phyloP scores from a whole-genome alignment of 2,888 invertebrate genomes.

The Ormyrus rosae region DNA sequence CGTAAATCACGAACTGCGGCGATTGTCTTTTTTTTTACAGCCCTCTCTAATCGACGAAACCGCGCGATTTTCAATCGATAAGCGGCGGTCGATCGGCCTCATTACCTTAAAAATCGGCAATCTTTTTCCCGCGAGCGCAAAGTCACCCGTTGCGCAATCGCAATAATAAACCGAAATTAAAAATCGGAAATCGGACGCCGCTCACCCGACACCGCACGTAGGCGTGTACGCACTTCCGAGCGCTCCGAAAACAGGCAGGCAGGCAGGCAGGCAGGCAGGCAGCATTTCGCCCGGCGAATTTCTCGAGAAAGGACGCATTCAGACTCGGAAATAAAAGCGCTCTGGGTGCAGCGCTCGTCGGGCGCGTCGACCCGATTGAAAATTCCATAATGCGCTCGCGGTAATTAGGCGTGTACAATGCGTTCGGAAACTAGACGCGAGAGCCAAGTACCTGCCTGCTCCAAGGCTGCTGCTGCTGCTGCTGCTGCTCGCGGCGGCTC shows the following conservation, averaged over 20 bases:
- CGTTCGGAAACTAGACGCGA: not conserved
- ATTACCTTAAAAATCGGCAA: too few species aligned
- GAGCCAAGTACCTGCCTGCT: slow-evolving; percentile 36
- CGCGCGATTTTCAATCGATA: too few species aligned
- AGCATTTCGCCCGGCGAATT: too few species aligned
- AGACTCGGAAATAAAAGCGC: not conserved
- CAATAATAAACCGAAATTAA: not conserved
- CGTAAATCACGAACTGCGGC: too few species aligned
- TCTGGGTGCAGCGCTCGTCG: slow-evolving; percentile 25
- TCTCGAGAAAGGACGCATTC: too few species aligned
- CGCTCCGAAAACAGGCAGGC: too few species aligned
- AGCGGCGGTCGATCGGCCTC: too few species aligned
- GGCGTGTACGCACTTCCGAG: too few species aligned
- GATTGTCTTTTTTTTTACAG: too few species aligned
- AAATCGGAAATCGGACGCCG: slow-evolving; percentile 3
- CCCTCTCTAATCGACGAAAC: too few species aligned
- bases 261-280: too few species aligned
- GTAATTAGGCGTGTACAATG: slow-evolving; percentile 33
- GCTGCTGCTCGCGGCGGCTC: not conserved
- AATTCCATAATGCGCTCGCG: slow-evolving; percentile 32
- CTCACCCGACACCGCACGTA: not conserved
- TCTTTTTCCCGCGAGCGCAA: too few species aligned
- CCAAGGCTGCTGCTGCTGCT: slow-evolving; percentile 23
- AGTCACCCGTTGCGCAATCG: not conserved
- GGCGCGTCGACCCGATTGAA: slow-evolving; percentile 43